Base-by-base conservation (phyloP, 2,797 vertebrate species). In the Momotus momota region DNA sequence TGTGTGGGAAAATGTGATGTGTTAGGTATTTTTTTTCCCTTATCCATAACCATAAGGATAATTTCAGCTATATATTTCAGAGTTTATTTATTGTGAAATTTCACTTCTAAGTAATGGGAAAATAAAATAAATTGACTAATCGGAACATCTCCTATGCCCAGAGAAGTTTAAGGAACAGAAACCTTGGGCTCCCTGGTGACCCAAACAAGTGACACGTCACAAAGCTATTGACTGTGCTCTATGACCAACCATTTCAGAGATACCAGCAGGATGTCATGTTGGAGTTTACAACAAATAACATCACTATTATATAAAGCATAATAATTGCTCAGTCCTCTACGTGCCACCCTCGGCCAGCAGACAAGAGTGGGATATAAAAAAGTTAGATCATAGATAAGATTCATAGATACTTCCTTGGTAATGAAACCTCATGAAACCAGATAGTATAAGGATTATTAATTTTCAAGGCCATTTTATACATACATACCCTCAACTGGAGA, bases 1-100 rank as follows among this genome's bases (percentile, higher is more conserved):
- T 19, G 2, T 0, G 0, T 29, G 15, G 23, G 27, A 26, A 81
- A 41, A 45, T 3, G 3, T 9, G 41, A 78, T 26, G 2, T 35
- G 17, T 64, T 48, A 23, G 10, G 35, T 64, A 31, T 43, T 69
- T 69, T 43, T 86, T 22, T 45, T 81, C 75, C 54, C 49, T 61
- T 70, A 21, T 38, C 41, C 6, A 25, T 72, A 81, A 41, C 15
- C n/a, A 10, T 31, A 54, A 71, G 25, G 40, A 27, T 61, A 38
- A 70, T 60, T 84, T 81, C 62, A 81, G 14, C 10, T 72, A 3
- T 69, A 9, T 77, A 73, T 38, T 40, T 48, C 10, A 41, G 13
- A 14, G 48, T 23, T 77, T 29, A 75, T 58, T 75, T 58, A 60
- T 49, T 54, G 23, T 45, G 65, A 77, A 54, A 51, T 82, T 92